Conservation (phyloP, 2,797 vertebrate species). For the Leptatherina wallacei region DNA sequence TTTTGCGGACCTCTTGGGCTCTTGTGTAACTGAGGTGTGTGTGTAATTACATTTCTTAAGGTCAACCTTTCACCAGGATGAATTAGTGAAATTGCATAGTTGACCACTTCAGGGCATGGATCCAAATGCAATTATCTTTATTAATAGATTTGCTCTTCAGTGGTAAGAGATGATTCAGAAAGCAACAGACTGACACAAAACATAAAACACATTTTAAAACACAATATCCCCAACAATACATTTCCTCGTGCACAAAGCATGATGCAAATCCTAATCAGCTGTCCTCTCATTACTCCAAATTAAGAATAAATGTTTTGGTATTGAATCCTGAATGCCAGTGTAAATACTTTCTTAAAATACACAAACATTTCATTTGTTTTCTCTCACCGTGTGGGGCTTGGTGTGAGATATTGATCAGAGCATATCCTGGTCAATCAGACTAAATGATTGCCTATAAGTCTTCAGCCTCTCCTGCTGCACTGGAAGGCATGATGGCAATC, state of each 20-base stretch:
- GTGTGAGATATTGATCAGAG: conserved; percentile 82
- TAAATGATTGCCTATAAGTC: conserved; percentile 84
- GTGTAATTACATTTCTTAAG: conserved; percentile 89
- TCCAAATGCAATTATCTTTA: conserved; percentile 87
- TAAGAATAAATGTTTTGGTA: conserved; percentile 48
- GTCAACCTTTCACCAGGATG: conserved; percentile 88
- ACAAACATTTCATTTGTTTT: conserved; percentile 77
- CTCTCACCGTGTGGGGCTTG: conserved; percentile 64
- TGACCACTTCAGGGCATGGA: conserved; percentile 86
- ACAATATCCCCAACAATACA: neutral
- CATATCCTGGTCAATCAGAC: conserved; percentile 82
- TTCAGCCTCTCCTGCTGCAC: conserved; percentile 53
- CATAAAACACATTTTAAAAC: conserved; percentile 33
- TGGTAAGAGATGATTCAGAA: conserved; percentile 66
- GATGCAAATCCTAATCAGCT: conserved; percentile 12
- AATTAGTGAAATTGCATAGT: conserved; percentile 89
- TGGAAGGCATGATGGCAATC: conserved; percentile 64
- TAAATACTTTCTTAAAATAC: conserved; percentile 61
- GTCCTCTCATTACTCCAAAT: conserved; percentile 47
- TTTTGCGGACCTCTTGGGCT: conserved; percentile 81
- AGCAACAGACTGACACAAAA: conserved; percentile 59
- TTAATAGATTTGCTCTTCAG: conserved; percentile 82
- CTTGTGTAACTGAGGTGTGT: conserved; percentile 85
- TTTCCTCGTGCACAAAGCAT: conserved; percentile 16
- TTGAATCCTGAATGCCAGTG: conserved; percentile 51